phyloP scores from a whole-genome alignment of 2,888 invertebrate genomes.

The Tuberolachnus salignus region DNA sequence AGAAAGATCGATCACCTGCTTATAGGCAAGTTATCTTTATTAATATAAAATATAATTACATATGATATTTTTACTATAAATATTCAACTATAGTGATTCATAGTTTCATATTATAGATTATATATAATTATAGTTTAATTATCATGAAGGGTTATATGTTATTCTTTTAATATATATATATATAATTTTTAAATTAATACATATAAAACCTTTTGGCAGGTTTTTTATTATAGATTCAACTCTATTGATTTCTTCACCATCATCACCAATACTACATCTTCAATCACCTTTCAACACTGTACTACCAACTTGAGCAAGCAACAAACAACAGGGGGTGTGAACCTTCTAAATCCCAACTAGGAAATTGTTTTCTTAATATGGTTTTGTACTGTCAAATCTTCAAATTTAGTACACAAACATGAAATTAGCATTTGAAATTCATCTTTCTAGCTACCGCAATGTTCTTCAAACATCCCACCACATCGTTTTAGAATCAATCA shows the following conservation, averaged over 20 bases:
- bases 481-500: constrained; percentile 34
- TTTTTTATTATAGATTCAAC: constrained; percentile 54
- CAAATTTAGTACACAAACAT: constrained; percentile 24
- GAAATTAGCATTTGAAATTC: constrained; percentile 30
- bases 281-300: constrained; percentile 52
- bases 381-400: constrained; percentile 12
- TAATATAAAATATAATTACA: background rate
- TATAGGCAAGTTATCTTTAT: constrained; percentile 47
- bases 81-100: background rate
- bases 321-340: constrained; percentile 47
- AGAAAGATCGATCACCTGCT: constrained; percentile 59
- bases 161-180: background rate
- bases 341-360: constrained; percentile 36
- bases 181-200: constrained; percentile 42
- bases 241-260: constrained; percentile 45
- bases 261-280: constrained; percentile 34
- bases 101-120: background rate
- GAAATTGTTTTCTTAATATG: constrained; percentile 27
- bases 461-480: constrained; percentile 21
- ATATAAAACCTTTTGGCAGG: constrained; percentile 52
- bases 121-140: background rate
- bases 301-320: constrained; percentile 50
- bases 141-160: background rate
- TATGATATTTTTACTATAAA: background rate
- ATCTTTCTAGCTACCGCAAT: constrained; percentile 32